A percentile compares a stretch with the other conserved stretches of the same genome.
These are phyloP conservation scores for Diprion similis DNA, from an alignment of 1,140 invertebrate genomes.

Conservation along the genomic window DNA sequence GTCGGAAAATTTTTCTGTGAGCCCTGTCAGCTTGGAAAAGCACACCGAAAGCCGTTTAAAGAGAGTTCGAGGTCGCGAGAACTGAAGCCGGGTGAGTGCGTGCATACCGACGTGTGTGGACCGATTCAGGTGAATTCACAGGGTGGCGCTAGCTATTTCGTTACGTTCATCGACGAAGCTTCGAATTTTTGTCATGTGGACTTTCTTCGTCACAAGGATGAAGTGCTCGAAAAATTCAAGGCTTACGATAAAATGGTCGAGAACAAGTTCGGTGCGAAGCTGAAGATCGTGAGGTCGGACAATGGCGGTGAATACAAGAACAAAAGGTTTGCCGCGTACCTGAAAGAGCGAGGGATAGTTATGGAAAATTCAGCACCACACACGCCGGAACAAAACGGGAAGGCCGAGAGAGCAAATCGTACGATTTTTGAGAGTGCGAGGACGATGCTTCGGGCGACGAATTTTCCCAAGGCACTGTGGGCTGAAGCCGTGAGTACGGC, in stretches of 20 bases:
- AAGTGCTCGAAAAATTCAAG: slow-evolving; percentile 49
- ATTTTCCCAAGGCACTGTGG: slow-evolving; percentile 32
- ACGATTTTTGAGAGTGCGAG: slow-evolving; percentile 31
- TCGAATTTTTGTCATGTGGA: slow-evolving; percentile 50
- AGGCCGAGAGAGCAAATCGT: slow-evolving; percentile 39
- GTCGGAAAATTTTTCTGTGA: slow-evolving; percentile 30
- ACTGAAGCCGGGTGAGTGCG: slow-evolving; percentile 32
- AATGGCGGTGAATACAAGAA: slow-evolving; percentile 57
- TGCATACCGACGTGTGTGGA: slow-evolving; percentile 56
- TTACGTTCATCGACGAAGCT: slow-evolving; percentile 59
- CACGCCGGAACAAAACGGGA: slow-evolving; percentile 50
- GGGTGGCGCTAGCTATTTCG: slow-evolving; percentile 48
- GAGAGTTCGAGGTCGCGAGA: slow-evolving; percentile 18
- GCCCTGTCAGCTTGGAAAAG: slow-evolving; percentile 41
- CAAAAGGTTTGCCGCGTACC: slow-evolving; percentile 40
- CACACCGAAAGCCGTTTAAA: slow-evolving; percentile 32
- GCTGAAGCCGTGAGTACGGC: slow-evolving; percentile 28
- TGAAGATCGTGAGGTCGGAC: slow-evolving; percentile 47
- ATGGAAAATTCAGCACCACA: slow-evolving; percentile 41
- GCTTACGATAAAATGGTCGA: slow-evolving; percentile 43
- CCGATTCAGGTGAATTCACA: slow-evolving; percentile 50
- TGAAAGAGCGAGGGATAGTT: slow-evolving; percentile 42
- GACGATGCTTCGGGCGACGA: slow-evolving; percentile 16
- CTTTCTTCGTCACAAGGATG: slow-evolving; percentile 52
- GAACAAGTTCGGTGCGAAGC: slow-evolving; percentile 42